Evolutionary conservation across 2,113 vertebrate genomes (phyloP).

Genomic region (Psittacara wagleri): DNA sequence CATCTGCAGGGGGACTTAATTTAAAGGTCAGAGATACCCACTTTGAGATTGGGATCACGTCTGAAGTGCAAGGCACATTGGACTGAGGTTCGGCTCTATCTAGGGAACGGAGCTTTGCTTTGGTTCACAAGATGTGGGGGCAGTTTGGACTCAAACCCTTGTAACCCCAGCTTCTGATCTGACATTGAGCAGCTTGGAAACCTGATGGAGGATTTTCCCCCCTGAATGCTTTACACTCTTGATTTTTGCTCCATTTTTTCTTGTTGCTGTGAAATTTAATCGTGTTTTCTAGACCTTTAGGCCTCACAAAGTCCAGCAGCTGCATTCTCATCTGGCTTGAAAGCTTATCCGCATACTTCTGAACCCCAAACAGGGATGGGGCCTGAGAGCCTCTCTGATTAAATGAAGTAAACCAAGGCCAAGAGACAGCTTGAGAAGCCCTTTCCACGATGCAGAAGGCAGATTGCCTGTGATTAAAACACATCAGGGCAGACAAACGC

Average conservation of each 20-base stretch:
- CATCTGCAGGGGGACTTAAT: accelerated
- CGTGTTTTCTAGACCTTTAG: conserved; percentile 39
- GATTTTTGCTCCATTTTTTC: conserved; percentile 29
- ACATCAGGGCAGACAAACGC: neutral
- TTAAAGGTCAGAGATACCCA: neutral
- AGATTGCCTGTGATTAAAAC: neutral
- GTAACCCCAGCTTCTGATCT: neutral
- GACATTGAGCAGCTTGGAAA: conserved; percentile 2
- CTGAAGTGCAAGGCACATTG: accelerated
- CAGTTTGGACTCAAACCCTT: neutral
- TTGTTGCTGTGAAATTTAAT: conserved; percentile 67
- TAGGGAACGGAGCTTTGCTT: neutral
- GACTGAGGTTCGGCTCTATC: neutral
- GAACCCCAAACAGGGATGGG: conserved; percentile 5
- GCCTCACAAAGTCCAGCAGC: conserved; percentile 60
- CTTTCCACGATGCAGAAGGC: neutral
- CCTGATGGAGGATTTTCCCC: neutral
- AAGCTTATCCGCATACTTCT: conserved; percentile 58
- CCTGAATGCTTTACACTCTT: neutral
- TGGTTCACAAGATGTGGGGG: neutral
- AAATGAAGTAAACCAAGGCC: neutral
- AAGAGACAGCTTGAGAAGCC: neutral
- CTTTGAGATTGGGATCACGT: neutral
- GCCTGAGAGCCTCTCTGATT: neutral
- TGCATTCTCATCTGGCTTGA: conserved; percentile 63